Evolutionary conservation across 2,113 vertebrate species (phyloP).

Genomic region (Megalops atlanticus): DNA sequence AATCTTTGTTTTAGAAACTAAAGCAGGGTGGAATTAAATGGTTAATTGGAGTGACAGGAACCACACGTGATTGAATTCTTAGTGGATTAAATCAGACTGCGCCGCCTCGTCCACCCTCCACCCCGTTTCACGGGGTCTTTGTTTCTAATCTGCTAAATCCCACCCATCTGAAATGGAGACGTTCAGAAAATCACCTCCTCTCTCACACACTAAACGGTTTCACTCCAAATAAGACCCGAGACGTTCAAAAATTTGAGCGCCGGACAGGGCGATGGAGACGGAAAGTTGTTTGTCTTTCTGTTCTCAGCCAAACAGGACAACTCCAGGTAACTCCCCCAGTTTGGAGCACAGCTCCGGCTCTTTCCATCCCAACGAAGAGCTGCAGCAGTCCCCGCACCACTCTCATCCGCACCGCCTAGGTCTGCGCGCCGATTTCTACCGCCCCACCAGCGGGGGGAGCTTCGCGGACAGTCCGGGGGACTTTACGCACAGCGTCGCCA

Average conservation of each 20-base stretch:
- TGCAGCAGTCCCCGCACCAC: slow-evolving; percentile 63
- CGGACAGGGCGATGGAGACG: slow-evolving; percentile 74
- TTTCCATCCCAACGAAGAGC: slow-evolving; percentile 65
- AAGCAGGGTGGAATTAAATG: slow-evolving; percentile 64
- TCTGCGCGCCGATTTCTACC: slow-evolving; percentile 68
- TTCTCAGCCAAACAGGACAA: slow-evolving; percentile 65
- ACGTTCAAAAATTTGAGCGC: slow-evolving; percentile 51
- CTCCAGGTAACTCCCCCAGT: slow-evolving; percentile 60
- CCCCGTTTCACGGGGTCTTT: slow-evolving; percentile 70
- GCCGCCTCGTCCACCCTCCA: slow-evolving; percentile 26
- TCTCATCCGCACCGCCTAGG: slow-evolving; percentile 62
- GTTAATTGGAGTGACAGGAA: slow-evolving; percentile 65
- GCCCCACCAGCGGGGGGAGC: slow-evolving; percentile 52
- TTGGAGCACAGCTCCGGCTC: slow-evolving; percentile 64
- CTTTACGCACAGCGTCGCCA: slow-evolving; percentile 63
- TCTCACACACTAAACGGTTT: slow-evolving; percentile 56
- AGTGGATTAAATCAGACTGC: slow-evolving; percentile 67
- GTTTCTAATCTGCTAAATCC: slow-evolving; percentile 75
- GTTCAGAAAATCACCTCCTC: slow-evolving; percentile 46
- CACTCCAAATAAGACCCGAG: slow-evolving; percentile 51
- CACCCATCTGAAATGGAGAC: slow-evolving; percentile 73
- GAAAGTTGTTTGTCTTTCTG: slow-evolving; percentile 76
- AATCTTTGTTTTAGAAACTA: slow-evolving; percentile 51
- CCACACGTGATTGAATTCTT: slow-evolving; percentile 72
- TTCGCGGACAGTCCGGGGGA: slow-evolving; percentile 58